phyloP scores from a whole-genome alignment of 2,888 invertebrate genomes.

The Abscondita cerata region DNA sequence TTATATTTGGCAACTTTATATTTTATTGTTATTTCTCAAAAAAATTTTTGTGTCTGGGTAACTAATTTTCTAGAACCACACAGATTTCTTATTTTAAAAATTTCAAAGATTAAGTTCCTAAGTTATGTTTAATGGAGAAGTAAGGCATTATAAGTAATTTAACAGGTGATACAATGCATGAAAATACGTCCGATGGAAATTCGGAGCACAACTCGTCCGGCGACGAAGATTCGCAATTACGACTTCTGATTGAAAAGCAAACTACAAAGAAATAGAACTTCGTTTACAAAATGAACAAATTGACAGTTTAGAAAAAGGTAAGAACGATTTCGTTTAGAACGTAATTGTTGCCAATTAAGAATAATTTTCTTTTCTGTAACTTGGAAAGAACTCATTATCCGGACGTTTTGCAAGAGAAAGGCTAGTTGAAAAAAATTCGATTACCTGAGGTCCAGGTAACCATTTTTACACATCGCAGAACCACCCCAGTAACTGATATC shows the following conservation, averaged over 20 bases:
- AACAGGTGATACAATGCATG: slow-evolving; percentile 58
- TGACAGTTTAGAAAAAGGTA: slow-evolving; percentile 98
- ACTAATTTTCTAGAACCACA: too few relatives aligned
- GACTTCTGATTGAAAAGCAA: slow-evolving; percentile 94
- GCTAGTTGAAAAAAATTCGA: slow-evolving; percentile 95
- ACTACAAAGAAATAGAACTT: slow-evolving; percentile 95
- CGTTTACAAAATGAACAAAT: slow-evolving; percentile 99
- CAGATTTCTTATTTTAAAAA: too few relatives aligned
- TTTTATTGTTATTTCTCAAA: too few relatives aligned
- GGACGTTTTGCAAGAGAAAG: slow-evolving; percentile 96
- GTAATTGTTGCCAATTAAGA: slow-evolving; percentile 14
- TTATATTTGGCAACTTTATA: too few relatives aligned
- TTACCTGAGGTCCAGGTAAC: slow-evolving; percentile 99
- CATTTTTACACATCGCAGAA: slow-evolving; percentile 56
- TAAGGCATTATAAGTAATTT: too few relatives aligned
- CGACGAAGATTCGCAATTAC: slow-evolving; percentile 90
- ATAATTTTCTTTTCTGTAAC: slow-evolving; percentile 70
- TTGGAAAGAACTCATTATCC: slow-evolving; percentile 97
- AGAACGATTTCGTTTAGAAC: too few relatives aligned
- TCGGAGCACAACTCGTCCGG: slow-evolving; percentile 91
- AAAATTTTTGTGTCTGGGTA: too few relatives aligned
- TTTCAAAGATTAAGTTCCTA: too few relatives aligned
- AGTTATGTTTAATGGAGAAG: slow-evolving; percentile 8
- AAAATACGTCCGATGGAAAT: slow-evolving; percentile 86
- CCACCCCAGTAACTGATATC: slow-evolving; percentile 28